Evolutionary conservation across 1,140 invertebrate genomes (phyloP).

Genomic region (Euura saliciscinereae): DNA sequence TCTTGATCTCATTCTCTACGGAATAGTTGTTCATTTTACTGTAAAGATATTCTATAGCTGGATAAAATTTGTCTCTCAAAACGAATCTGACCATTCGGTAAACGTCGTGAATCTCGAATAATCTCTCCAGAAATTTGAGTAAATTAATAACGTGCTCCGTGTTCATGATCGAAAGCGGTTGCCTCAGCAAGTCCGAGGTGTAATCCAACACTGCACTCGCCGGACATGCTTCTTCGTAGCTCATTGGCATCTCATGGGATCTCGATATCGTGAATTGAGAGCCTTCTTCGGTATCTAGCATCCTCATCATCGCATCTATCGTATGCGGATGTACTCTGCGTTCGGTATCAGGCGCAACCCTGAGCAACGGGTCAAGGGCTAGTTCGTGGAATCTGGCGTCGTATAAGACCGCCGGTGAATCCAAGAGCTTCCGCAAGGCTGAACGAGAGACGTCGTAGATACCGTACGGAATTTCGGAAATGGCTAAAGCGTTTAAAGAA

Average conservation of each 20-base stretch:
- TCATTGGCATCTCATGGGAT: slow-evolving; percentile 35
- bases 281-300: slow-evolving; percentile 48
- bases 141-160: slow-evolving; percentile 42
- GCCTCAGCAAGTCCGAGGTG: slow-evolving; percentile 44
- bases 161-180: slow-evolving; percentile 54
- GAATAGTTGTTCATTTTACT: slow-evolving; percentile 51
- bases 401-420: slow-evolving; percentile 37
- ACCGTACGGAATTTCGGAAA: slow-evolving; percentile 38
- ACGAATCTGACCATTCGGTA: slow-evolving; percentile 41
- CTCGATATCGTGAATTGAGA: slow-evolving; percentile 42
- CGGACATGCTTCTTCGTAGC: slow-evolving; percentile 33
- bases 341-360: slow-evolving; percentile 29
- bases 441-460: slow-evolving; percentile 45
- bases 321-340: slow-evolving; percentile 49
- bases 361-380: slow-evolving; percentile 42
- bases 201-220: slow-evolving; percentile 40
- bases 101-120: slow-evolving; percentile 46
- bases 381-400: slow-evolving; percentile 45
- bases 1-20: slow-evolving; percentile 53
- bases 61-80: slow-evolving; percentile 44
- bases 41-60: slow-evolving; percentile 49
- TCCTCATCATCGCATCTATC: slow-evolving; percentile 44
- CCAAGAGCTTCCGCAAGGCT: slow-evolving; percentile 41
- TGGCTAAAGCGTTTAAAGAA: slow-evolving; percentile 42
- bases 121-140: slow-evolving; percentile 44